Evolutionary conservation across 1,140 invertebrate genomes (phyloP), one percentile per base, ranked within the genome.

Genomic region (Lordiphosa collinella): DNA sequence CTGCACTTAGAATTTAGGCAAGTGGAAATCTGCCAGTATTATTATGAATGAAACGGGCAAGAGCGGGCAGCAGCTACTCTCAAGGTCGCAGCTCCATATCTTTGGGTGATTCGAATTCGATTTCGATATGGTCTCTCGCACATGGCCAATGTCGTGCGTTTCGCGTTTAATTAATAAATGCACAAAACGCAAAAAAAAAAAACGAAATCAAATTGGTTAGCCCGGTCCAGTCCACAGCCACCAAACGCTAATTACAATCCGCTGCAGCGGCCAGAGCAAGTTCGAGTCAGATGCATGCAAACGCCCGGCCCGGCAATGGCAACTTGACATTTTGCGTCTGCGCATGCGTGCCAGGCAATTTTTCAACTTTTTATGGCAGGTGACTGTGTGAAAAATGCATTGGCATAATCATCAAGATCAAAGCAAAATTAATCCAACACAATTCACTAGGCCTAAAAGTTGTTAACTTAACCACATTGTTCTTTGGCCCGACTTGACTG

Each of bases 151-250:
- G 61, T 76, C 73, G 72, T 53, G 60, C 61, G 71, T 58, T 32
- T 46, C 65, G 72, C 54, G 59, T 75, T 76, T 76, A 76, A 76
- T 76, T 76, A 76, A 70, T 75, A 75, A 75, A 75, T 75, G 71
- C 60, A 48, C 54, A 65, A 75, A 55, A 49, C 14, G 14, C 14
- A 16, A 16, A 16, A 16, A 16, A 18, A 18, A 18, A 2, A 18
- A 18, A 2, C 3, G 4, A 2, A 61, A 54, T 4, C 16, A 41
- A 41, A 40, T 18, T 18, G 18, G 14, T n/a, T n/a, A 5, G 11
- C 2, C 47, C 57, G 69, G 69, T 62, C 56, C 48, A 55, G 18
- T 25, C 31, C 57, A 43, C 34, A 51, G 36, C 56, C 66, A 53
- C 41, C 55, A 53, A 55, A 58, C 61, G 72, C 72, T 75, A 75